Evolutionary conservation across 2,797 vertebrate species (phyloP).

Genomic region (Helostoma temminkii): DNA sequence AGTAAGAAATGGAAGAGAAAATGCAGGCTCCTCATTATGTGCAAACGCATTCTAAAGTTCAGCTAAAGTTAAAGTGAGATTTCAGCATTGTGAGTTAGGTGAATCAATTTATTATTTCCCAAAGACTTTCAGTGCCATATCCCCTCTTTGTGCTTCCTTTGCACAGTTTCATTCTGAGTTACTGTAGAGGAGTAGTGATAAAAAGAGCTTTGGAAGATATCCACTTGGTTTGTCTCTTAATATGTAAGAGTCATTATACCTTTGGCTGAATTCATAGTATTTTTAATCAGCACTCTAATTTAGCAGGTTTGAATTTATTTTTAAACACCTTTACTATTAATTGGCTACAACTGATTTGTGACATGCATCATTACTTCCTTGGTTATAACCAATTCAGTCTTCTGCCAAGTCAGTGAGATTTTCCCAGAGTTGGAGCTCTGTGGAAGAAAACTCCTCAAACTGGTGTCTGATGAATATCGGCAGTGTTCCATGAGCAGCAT

Average conservation of each 20-base stretch:
- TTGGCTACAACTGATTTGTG: not conserved
- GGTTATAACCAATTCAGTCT: slow-evolving; percentile 3
- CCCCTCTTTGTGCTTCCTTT: not conserved
- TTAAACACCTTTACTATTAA: not conserved
- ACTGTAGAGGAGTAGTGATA: too few species aligned
- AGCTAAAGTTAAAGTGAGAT: not conserved
- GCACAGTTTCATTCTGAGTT: too few species aligned
- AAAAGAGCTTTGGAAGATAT: not conserved
- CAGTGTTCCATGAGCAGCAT: slow-evolving; percentile 37
- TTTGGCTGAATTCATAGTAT: not conserved
- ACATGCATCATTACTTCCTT: not conserved
- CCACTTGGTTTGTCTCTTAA: not conserved
- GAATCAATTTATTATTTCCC: not conserved
- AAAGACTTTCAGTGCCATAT: not conserved
- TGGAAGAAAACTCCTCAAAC: slow-evolving; percentile 25
- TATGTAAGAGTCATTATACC: not conserved
- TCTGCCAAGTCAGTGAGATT: slow-evolving; percentile 21
- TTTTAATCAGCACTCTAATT: too few species aligned
- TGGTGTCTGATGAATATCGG: slow-evolving; percentile 39
- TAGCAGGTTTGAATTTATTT: not conserved
- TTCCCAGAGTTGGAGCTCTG: slow-evolving; percentile 2
- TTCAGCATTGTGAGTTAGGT: not conserved
- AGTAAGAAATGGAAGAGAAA: too few species aligned
- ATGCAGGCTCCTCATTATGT: not conserved
- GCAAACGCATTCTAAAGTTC: not conserved